Conservation (phyloP, 2,797 vertebrate species). For the Lacerta bilineata region DNA sequence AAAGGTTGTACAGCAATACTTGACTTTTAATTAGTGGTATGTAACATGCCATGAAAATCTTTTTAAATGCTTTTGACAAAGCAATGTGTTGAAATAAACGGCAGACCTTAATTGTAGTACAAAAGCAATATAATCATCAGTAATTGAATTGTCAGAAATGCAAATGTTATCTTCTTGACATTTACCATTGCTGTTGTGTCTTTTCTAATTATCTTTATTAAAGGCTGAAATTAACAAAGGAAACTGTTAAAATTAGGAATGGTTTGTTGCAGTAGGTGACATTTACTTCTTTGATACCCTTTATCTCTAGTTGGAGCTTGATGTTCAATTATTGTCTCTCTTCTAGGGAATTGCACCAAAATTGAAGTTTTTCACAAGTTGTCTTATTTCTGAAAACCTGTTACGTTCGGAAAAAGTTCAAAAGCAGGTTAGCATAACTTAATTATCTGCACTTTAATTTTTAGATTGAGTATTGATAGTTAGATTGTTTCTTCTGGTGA, state of each 20-base stretch:
- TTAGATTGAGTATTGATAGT: slow-evolving; percentile 71
- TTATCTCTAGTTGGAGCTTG: slow-evolving; percentile 80
- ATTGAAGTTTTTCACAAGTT: slow-evolving; percentile 92
- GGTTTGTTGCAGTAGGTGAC: slow-evolving; percentile 78
- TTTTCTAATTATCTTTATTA: slow-evolving; percentile 82
- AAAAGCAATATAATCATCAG: slow-evolving; percentile 76
- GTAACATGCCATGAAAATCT: slow-evolving; percentile 62
- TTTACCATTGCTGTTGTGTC: slow-evolving; percentile 78
- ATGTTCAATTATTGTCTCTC: slow-evolving; percentile 79
- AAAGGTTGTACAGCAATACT: slow-evolving; percentile 57
- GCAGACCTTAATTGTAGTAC: slow-evolving; percentile 74
- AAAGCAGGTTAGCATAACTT: slow-evolving; percentile 80
- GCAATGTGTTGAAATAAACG: slow-evolving; percentile 73
- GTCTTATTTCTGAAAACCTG: slow-evolving; percentile 90
- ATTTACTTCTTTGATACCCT: slow-evolving; percentile 85
- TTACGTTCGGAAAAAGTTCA: slow-evolving; percentile 80
- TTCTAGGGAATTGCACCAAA: slow-evolving; percentile 94
- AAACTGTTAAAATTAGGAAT: slow-evolving; percentile 74
- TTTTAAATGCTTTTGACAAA: slow-evolving; percentile 71
- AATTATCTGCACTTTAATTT: slow-evolving; percentile 70
- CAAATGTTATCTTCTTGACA: slow-evolving; percentile 80
- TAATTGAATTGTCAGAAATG: slow-evolving; percentile 80
- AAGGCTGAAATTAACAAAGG: slow-evolving; percentile 77
- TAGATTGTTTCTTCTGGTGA: slow-evolving; percentile 50
- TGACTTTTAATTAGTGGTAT: slow-evolving; percentile 56